A percentile compares a stretch with the other conserved stretches of the same genome.
Conservation (phyloP, 1,140 invertebrate species). For the Cydia fagiglandana region DNA sequence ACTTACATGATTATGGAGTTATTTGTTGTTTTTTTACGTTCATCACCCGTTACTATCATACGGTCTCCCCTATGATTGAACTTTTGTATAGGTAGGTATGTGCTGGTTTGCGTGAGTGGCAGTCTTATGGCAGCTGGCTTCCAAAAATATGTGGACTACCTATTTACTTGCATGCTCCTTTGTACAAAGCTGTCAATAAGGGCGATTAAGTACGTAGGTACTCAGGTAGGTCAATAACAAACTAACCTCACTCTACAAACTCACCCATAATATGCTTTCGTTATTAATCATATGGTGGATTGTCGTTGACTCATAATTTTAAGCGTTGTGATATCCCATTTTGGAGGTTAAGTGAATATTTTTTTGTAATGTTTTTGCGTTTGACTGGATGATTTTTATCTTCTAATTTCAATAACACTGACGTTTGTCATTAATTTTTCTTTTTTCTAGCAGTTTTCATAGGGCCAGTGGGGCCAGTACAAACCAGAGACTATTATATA, state of each 20-base stretch:
- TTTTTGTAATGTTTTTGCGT: conserved; percentile 44
- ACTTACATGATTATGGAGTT: too few species aligned
- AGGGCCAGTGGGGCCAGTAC: conserved; percentile 26
- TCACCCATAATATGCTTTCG: conserved; percentile 47
- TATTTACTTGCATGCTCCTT: conserved; percentile 48
- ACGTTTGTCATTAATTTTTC: conserved; percentile 47
- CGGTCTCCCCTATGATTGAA: conserved; percentile 42
- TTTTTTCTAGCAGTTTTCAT: conserved; percentile 40
- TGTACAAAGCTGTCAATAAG: conserved; percentile 66
- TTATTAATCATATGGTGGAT: background rate
- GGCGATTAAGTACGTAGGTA: conserved; percentile 34
- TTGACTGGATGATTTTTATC: conserved; percentile 43
- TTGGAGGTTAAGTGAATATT: conserved; percentile 26
- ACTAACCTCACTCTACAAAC: conserved; percentile 30
- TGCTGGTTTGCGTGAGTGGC: conserved; percentile 30
- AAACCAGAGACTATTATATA: too few species aligned
- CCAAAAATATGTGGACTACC: conserved; percentile 45
- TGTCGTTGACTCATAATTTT: background rate
- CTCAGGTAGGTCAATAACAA: background rate
- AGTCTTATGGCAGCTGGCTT: conserved; percentile 47
- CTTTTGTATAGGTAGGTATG: conserved; percentile 37
- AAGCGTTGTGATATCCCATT: background rate
- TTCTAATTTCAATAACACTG: conserved; percentile 56
- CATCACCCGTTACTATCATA: too few species aligned
- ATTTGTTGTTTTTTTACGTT: too few species aligned